These are phyloP conservation scores for Rhinoptilus africanus DNA, from an alignment of 2,113 vertebrate species.

Conservation along the genomic window DNA sequence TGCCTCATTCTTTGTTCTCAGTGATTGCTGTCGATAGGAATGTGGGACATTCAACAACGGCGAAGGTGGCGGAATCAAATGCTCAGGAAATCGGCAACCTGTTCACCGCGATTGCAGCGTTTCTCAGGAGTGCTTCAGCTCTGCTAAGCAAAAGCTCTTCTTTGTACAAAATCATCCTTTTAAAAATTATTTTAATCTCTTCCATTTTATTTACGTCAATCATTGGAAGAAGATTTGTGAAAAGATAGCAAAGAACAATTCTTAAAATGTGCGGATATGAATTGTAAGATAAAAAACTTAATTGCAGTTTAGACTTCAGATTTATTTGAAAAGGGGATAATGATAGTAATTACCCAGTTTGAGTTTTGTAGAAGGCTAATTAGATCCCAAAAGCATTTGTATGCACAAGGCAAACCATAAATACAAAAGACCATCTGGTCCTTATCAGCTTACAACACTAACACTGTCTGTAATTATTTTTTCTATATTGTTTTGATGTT, in stretches of 20 bases:
- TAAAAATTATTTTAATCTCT: neutral
- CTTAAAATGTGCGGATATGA: constrained; percentile 71
- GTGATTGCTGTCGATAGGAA: neutral
- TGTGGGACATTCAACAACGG: neutral
- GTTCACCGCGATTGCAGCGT: neutral
- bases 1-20: neutral
- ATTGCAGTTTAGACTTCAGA: constrained; percentile 87
- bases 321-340: constrained; percentile 88
- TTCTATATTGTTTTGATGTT: constrained; percentile 80
- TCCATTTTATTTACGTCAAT: constrained; percentile 45
- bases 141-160: neutral
- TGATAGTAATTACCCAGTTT: constrained; percentile 89
- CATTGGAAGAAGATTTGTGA: constrained; percentile 52
- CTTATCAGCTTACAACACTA: constrained; percentile 80
- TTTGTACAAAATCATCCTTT: neutral
- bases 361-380: constrained; percentile 86
- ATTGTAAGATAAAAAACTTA: constrained; percentile 79
- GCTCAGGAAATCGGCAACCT: neutral
- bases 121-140: neutral
- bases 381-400: constrained; percentile 86
- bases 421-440: constrained; percentile 86
- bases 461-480: constrained; percentile 82
- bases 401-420: constrained; percentile 78
- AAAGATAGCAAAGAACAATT: constrained; percentile 69
- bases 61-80: neutral